Conservation (phyloP, 35 echinoderm and acorn worm genomes). For the Lytechinus pictus region DNA sequence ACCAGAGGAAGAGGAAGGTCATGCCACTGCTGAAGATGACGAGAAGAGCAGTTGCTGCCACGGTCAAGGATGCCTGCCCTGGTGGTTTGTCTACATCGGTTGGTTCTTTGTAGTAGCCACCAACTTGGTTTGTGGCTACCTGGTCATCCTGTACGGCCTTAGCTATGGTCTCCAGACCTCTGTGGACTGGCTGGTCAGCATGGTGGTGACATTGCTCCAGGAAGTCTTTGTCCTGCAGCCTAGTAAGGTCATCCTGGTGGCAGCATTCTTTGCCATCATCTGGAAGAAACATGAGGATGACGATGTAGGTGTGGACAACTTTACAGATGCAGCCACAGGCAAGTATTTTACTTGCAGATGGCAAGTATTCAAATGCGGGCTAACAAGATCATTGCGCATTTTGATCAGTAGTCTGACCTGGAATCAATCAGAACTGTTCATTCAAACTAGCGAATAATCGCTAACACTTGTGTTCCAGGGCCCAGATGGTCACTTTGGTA, state of each 20-base stretch:
- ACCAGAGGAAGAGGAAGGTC: background rate
- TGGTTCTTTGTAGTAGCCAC: constrained; percentile 70
- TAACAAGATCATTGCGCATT: no score
- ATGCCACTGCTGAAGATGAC: constrained; percentile 41
- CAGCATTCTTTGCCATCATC: constrained; percentile 75
- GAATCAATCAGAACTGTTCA: no score
- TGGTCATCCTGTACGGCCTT: constrained; percentile 93
- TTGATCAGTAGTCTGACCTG: no score
- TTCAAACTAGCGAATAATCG: no score
- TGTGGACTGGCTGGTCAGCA: constrained; percentile 88
- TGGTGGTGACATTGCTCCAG: constrained; percentile 80
- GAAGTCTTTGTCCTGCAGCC: constrained; percentile 83
- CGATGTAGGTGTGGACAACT: constrained; percentile 73
- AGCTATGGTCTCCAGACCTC: constrained; percentile 85
- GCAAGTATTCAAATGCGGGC: no score
- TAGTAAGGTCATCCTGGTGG: constrained; percentile 80
- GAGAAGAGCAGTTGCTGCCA: constrained; percentile 7
- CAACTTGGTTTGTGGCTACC: constrained; percentile 66
- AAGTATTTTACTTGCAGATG: background rate
- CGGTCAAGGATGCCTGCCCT: constrained; percentile 65
- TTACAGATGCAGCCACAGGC: constrained; percentile 43
- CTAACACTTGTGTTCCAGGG: no score
- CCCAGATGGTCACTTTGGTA: no score
- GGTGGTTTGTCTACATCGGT: constrained; percentile 86
- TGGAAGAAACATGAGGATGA: constrained; percentile 74